Percentiles rank a stretch among this genome's conserved stretches.
Conservation (phyloP, 2,888 invertebrate species). For the Parnassius mnemosyne region DNA sequence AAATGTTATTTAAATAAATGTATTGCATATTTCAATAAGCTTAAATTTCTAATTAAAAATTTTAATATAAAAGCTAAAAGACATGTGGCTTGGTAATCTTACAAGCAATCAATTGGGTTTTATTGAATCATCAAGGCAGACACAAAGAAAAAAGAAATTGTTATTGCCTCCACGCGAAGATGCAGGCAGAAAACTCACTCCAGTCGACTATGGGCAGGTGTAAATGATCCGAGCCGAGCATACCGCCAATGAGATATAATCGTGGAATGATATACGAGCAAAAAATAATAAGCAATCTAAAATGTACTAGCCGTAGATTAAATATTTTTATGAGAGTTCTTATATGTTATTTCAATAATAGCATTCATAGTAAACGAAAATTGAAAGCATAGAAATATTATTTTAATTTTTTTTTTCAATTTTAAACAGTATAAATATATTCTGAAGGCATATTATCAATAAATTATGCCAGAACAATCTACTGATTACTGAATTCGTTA, state of each 20-base stretch:
- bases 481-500: constrained; percentile 7
- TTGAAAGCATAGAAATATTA: neutral
- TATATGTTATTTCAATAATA: neutral
- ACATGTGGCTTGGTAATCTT: constrained; percentile 10
- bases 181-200: constrained; percentile 18
- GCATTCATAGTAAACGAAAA: neutral
- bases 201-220: constrained; percentile 22
- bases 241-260: constrained; percentile 20
- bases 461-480: neutral
- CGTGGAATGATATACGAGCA: constrained; percentile 15
- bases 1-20: neutral
- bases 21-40: neutral
- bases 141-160: constrained; percentile 7
- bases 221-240: constrained; percentile 15
- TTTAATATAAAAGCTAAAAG: neutral
- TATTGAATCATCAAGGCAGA: constrained; percentile 24
- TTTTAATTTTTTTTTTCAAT: neutral
- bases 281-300: constrained; percentile 20
- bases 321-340: neutral
- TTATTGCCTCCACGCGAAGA: constrained; percentile 16
- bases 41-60: no score
- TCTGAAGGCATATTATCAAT: neutral
- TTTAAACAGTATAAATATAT: neutral
- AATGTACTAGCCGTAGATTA: constrained; percentile 9
- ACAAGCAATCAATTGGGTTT: constrained; percentile 13